Percentiles rank a stretch among this genome's conserved stretches.
phyloP scores from a whole-genome alignment of 2,888 invertebrate species.

The Abrostola triplasia region DNA sequence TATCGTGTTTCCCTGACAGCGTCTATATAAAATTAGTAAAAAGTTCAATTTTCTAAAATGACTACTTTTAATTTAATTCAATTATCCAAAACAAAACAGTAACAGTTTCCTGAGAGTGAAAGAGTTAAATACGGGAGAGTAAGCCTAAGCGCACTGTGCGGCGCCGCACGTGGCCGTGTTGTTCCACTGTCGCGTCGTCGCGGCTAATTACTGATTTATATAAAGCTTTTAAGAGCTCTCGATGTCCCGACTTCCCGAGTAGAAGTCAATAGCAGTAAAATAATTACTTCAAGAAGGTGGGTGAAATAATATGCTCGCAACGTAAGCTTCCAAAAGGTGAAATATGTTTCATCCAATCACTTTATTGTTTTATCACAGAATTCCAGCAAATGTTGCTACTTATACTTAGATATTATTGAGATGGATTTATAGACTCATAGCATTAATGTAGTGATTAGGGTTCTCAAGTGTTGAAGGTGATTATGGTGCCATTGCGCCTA shows the following conservation, averaged over 20 bases:
- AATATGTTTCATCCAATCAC: too few species aligned
- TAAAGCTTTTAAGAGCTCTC: conserved; percentile 18
- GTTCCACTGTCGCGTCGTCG: conserved; percentile 61
- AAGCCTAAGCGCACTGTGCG: conserved; percentile 46
- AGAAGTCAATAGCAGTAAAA: conserved; percentile 5
- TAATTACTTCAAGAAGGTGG: conserved; percentile 9
- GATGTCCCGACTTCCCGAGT: not conserved
- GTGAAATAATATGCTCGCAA: too few species aligned
- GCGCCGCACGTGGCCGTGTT: conserved; percentile 66
- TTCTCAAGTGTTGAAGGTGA: too few species aligned
- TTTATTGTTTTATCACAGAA: too few species aligned
- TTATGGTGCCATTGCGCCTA: too few species aligned
- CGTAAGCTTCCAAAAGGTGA: too few species aligned
- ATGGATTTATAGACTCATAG: too few species aligned
- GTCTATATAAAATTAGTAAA: too few species aligned
- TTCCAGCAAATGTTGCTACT: too few species aligned
- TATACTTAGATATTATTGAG: too few species aligned
- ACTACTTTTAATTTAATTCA: conserved; percentile 10
- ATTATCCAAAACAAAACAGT: conserved; percentile 18
- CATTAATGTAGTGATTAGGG: too few species aligned
- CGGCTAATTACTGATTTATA: conserved; percentile 69
- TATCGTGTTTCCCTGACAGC: too few species aligned
- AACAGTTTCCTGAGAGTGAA: conserved; percentile 14
- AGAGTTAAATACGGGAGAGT: conserved; percentile 12
- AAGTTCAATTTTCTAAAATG: not conserved